Conservation (phyloP, 2,113 vertebrate genomes). For the Lamprotornis superbus region DNA sequence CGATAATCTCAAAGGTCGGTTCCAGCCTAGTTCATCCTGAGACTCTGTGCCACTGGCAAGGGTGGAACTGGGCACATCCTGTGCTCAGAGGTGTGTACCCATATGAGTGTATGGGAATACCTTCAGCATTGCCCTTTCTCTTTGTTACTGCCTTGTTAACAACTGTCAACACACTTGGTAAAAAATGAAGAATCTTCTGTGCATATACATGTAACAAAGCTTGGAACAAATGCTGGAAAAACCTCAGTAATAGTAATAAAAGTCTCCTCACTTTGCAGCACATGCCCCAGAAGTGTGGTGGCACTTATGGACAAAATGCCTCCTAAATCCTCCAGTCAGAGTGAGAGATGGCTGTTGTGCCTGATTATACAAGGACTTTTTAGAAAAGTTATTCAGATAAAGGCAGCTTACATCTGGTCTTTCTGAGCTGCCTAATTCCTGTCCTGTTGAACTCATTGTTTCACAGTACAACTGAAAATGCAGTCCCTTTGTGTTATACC, state of each 20-base stretch:
- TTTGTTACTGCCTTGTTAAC: neutral
- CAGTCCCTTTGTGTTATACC: neutral
- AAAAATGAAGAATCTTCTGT: neutral
- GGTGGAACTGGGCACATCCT: neutral
- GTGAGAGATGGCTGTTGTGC: neutral
- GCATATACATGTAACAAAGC: neutral
- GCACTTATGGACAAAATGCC: neutral
- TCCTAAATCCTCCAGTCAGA: neutral
- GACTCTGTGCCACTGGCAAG: neutral
- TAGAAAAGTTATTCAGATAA: neutral
- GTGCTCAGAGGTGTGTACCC: neutral
- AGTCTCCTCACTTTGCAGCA: neutral
- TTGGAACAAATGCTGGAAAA: neutral
- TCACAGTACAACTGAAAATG: neutral
- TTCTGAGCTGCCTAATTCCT: neutral
- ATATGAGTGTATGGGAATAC: rapidly evolving
- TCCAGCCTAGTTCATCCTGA: neutral
- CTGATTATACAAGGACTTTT: neutral
- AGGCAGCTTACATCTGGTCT: neutral
- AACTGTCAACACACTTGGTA: neutral
- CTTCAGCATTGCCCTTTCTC: neutral
- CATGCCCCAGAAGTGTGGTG: neutral
- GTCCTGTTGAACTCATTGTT: neutral
- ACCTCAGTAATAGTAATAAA: neutral
- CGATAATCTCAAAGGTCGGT: neutral